A percentile compares a stretch with the other conserved stretches of the same genome.
Evolutionary conservation across 2,888 invertebrate species (phyloP).

Genomic region (Parnassius mnemosyne): DNA sequence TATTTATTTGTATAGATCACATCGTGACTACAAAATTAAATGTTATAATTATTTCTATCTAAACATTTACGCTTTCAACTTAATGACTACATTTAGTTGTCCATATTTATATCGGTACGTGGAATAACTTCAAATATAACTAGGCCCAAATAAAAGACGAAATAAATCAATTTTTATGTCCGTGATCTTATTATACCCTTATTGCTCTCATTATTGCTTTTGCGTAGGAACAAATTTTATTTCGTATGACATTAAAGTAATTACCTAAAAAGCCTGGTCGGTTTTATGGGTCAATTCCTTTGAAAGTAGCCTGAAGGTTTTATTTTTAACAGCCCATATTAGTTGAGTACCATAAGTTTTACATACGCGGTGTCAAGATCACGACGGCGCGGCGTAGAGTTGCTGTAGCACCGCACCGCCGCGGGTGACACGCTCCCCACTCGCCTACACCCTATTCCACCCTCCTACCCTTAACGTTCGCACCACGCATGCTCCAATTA

Average conservation of each 20-base stretch:
- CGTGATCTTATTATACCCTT: constrained; percentile 17
- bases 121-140: no score
- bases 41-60: no score
- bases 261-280: constrained; percentile 19
- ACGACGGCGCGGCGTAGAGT: constrained; percentile 55
- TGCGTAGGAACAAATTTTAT: constrained; percentile 20
- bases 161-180: constrained; percentile 24
- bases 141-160: not conserved
- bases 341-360: constrained; percentile 60
- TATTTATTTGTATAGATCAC: no score
- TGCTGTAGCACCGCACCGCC: constrained; percentile 54
- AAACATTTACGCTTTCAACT: constrained; percentile 10
- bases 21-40: no score
- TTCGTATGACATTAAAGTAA: constrained; percentile 14
- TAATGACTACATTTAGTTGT: constrained; percentile 3
- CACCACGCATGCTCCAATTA: constrained; percentile 80
- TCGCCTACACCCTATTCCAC: constrained; percentile 51
- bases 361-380: constrained; percentile 77
- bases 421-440: constrained; percentile 47
- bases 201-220: constrained; percentile 17
- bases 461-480: constrained; percentile 69
- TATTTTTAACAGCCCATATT: constrained; percentile 39
- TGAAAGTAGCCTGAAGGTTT: constrained; percentile 15
- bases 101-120: constrained; percentile 1
- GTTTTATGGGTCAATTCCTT: constrained; percentile 24